Evolutionary conservation across 2,888 invertebrate species (phyloP), one percentile per base, ranked within the genome.

Genomic region (Megamerina dolium): DNA sequence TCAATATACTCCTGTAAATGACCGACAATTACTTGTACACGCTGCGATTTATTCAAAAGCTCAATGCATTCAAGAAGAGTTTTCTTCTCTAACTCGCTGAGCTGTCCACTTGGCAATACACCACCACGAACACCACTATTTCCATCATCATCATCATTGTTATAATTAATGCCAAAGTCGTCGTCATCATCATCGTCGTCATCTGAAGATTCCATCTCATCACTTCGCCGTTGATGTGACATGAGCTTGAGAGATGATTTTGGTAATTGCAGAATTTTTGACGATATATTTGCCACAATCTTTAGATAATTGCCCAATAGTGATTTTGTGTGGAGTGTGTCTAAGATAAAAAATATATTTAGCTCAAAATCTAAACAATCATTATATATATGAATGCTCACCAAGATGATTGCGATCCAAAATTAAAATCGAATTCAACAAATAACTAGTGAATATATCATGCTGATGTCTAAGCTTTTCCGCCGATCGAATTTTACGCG

Each of bases 1-100:
- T 70, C 56, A 1, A 67, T 55, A 48, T 66, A 63, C 5, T 60
- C 53, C n/a, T 69, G 66, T 26, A 69, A 55, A 40, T 66, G 74
- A 71, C 67, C 64, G 66, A 59, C 77, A 61, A 57, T 78, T 63
- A 54, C 58, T 57, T 53, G 80, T 54, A 73, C 81, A 56, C 73
- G 80, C 57, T 71, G 74, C 55, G 64, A 77, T 37, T 83, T 82
- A 57, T 87, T 87, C 37, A 88, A 59, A 61, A 83, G 70, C 41
- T 78, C 77, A 50, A 86, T 76, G 19, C 68, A 64, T 43, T 70
- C 67, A 16, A 67, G 38, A 10, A 72, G 54, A 16, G 59, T 57
- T 19, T 55, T 54, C 14, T 62, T 59, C 47, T 73, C 73, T 31
- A 56, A 57, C 19, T 18, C 41, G 17, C 56, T 61, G 34, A 66